A percentile compares a stretch with the other conserved stretches of the same genome.
These are phyloP conservation scores for Penaeus chinensis DNA, from an alignment of 1,140 invertebrate genomes.

Conservation along the genomic window DNA sequence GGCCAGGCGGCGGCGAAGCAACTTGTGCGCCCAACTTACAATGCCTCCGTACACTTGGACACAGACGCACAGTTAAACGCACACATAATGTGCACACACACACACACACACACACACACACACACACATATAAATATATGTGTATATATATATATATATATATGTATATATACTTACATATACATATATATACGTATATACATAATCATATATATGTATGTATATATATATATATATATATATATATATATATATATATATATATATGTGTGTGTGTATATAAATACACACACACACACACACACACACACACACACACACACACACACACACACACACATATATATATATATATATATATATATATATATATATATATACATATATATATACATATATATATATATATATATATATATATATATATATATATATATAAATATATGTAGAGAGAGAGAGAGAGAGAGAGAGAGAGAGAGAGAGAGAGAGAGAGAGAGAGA, in stretches of 20 bases:
- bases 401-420: slow-evolving; percentile 1
- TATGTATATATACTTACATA: slow-evolving; percentile 1
- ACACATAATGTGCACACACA: too few species aligned
- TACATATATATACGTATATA: slow-evolving; percentile 19
- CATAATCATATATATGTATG: not conserved
- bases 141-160: slow-evolving; percentile 18
- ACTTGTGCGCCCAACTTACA: too few species aligned
- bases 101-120: not conserved
- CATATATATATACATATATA: not conserved
- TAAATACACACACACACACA: not conserved
- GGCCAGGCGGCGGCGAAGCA: too few species aligned
- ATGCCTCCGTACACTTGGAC: too few species aligned
- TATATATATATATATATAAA: slow-evolving; percentile 4
- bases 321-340: not conserved
- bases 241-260: slow-evolving; percentile 19
- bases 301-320: not conserved
- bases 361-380: not conserved
- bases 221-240: slow-evolving; percentile 7
- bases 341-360: not conserved
- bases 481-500: too few species aligned
- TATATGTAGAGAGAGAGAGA: not conserved
- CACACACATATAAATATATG: not conserved
- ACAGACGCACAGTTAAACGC: too few species aligned
- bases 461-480: too few species aligned
- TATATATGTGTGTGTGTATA: not conserved